Percentiles rank a stretch among this genome's conserved stretches.
These are phyloP conservation scores for Lonchura striata DNA, from an alignment of 2,113 vertebrate species.

Conservation along the genomic window DNA sequence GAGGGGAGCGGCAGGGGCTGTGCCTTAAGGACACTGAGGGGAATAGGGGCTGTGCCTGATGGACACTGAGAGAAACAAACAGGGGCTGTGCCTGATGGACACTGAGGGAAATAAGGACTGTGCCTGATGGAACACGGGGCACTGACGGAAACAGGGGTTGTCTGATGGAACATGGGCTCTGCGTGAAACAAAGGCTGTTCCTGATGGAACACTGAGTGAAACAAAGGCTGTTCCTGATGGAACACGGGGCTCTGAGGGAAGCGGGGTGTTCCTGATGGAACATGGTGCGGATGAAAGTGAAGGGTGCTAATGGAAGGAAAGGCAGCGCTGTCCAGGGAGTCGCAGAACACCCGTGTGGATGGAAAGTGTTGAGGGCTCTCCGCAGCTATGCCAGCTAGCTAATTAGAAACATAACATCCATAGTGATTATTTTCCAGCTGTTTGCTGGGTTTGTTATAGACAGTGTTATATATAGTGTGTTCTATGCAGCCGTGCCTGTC, in stretches of 20 bases:
- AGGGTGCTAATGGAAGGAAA: rapidly evolving
- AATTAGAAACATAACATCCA: neutral
- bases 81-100: neutral
- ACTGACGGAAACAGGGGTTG: rapidly evolving
- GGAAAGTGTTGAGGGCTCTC: rapidly evolving
- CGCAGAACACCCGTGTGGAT: rapidly evolving
- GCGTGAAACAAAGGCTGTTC: neutral
- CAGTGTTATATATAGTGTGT: rapidly evolving
- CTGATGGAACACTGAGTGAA: rapidly evolving
- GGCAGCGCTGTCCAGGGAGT: neutral
- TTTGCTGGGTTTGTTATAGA: rapidly evolving
- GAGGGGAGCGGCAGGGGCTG: rapidly evolving
- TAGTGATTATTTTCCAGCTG: neutral
- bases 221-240: neutral
- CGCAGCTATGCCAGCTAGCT: no score
- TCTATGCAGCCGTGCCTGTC: neutral
- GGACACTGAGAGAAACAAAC: neutral
- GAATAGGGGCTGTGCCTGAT: rapidly evolving
- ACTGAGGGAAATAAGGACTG: neutral
- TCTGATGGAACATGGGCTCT: neutral
- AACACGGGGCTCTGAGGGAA: neutral
- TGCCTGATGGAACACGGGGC: neutral
- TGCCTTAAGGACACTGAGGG: rapidly evolving
- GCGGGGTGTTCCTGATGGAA: rapidly evolving
- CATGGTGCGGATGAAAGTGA: no score